Conservation (phyloP, 2,113 vertebrate species). For the Orientallactaga bullata region DNA sequence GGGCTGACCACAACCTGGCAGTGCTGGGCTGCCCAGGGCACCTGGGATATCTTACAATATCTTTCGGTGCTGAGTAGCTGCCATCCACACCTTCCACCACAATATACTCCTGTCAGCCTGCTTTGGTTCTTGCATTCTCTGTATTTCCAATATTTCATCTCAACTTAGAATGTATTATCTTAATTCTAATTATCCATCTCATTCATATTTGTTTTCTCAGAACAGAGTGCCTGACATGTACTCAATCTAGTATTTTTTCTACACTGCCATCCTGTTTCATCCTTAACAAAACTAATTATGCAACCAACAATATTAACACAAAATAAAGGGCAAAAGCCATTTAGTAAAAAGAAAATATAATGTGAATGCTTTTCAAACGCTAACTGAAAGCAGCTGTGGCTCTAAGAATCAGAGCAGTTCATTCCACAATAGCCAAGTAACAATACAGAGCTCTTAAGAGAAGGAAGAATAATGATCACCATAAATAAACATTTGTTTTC, state of each 20-base stretch:
- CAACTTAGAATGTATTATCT: not conserved
- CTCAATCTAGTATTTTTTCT: not conserved
- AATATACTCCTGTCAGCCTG: not conserved
- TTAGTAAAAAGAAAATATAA: not conserved
- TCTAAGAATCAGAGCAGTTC: not conserved
- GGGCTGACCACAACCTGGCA: not conserved
- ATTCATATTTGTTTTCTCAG: not conserved
- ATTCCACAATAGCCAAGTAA: not conserved
- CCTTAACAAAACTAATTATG: conserved; percentile 13
- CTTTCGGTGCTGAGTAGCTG: not conserved
- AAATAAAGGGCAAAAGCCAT: not conserved
- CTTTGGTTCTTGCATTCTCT: not conserved
- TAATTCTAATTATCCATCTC: not conserved
- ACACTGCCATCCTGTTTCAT: not conserved
- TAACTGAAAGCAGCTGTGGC: not conserved
- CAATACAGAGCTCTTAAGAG: not conserved
- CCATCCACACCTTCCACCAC: not conserved
- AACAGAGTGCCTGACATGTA: not conserved
- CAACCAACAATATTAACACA: not conserved
- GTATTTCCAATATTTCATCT: not conserved
- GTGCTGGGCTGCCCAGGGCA: not conserved
- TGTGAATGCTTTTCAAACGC: not conserved
- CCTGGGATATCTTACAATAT: not conserved
- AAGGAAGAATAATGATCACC: not conserved
- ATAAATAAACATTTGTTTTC: not conserved